phyloP scores from a whole-genome alignment of 2,113 vertebrate genomes.

The Tursiops truncatus region DNA sequence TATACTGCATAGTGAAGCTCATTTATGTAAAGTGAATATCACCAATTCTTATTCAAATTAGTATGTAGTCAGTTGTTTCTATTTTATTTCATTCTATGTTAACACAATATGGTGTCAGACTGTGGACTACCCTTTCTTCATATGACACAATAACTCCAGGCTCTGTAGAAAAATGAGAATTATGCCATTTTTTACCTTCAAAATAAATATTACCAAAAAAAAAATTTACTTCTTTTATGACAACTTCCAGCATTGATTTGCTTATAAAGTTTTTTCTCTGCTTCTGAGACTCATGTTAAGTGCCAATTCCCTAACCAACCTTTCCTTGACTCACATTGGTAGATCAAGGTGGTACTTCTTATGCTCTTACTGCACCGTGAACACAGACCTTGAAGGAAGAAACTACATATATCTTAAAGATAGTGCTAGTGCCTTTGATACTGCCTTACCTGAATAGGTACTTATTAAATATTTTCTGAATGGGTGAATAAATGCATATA shows the following conservation, averaged over 20 bases:
- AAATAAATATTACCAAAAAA: not conserved
- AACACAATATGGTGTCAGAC: not conserved
- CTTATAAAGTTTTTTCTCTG: not conserved
- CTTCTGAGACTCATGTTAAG: not conserved
- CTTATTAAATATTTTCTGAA: not conserved
- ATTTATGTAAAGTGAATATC: slow-evolving; percentile 10
- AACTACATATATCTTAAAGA: not conserved
- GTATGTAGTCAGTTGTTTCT: not conserved
- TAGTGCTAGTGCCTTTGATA: not conserved
- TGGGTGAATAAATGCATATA: not conserved
- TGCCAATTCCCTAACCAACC: not conserved
- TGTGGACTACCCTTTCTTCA: not conserved
- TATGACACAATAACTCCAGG: not conserved
- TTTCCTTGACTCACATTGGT: not conserved
- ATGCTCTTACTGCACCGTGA: not conserved
- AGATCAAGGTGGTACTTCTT: not conserved
- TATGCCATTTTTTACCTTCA: not conserved
- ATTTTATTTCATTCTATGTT: not conserved
- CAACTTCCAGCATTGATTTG: not conserved
- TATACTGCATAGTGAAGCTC: not conserved
- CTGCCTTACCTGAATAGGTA: not conserved
- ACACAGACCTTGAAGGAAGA: not conserved
- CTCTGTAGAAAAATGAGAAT: not conserved
- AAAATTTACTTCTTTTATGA: not conserved
- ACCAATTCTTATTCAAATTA: not conserved